phyloP scores from a whole-genome alignment of 2,888 invertebrate species.

The Leptinotarsa juncta region DNA sequence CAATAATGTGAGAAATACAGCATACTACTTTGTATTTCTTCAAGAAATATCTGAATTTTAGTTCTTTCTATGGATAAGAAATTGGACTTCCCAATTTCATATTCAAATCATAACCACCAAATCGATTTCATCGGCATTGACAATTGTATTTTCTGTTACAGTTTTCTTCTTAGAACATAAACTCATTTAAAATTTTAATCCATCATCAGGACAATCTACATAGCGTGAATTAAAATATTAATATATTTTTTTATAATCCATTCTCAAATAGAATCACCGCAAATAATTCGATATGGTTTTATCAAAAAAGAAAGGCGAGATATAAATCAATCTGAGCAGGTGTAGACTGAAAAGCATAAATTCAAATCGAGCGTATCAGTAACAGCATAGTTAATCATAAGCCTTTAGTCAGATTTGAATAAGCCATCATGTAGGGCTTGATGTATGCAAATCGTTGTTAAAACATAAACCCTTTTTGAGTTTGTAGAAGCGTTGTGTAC shows the following conservation, averaged over 20 bases:
- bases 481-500: background rate
- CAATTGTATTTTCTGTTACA: background rate
- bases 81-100: too few relatives aligned
- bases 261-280: conserved; percentile 44
- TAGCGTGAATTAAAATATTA: conserved; percentile 26
- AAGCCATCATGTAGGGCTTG: conserved; percentile 40
- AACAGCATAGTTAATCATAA: conserved; percentile 48
- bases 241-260: conserved; percentile 42
- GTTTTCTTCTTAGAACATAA: background rate
- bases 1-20: too few relatives aligned
- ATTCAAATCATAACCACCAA: too few relatives aligned
- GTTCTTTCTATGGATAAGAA: too few relatives aligned
- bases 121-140: too few relatives aligned
- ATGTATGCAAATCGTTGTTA: conserved; percentile 40
- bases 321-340: conserved; percentile 51
- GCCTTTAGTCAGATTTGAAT: conserved; percentile 51
- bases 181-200: background rate
- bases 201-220: conserved; percentile 10
- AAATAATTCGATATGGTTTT: conserved; percentile 46
- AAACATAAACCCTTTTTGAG: conserved; percentile 24
- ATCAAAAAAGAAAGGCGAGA: conserved; percentile 40
- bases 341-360: conserved; percentile 48
- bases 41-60: too few relatives aligned
- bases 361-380: conserved; percentile 51
- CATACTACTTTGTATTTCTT: too few relatives aligned